A percentile compares a stretch with the other conserved stretches of the same genome.
These are phyloP conservation scores for Psittacula cyanocephala DNA, from an alignment of 2,113 vertebrate species.

Conservation along the genomic window DNA sequence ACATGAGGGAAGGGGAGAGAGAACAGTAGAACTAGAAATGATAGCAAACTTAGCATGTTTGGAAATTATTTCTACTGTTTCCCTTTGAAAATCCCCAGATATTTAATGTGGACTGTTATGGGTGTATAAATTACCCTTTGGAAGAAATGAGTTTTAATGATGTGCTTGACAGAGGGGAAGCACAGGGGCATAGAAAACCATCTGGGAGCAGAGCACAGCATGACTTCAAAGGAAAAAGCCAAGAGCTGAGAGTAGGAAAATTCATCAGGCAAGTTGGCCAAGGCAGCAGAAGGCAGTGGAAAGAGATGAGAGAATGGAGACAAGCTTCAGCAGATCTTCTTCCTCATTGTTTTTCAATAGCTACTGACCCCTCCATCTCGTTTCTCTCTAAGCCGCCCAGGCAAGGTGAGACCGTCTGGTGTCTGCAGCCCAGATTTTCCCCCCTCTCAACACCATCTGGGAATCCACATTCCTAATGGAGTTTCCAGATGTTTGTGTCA, in stretches of 20 bases:
- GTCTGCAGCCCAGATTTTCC: background rate
- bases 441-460: background rate
- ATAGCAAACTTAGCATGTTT: conserved; percentile 44
- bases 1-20: background rate
- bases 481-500: conserved; percentile 34
- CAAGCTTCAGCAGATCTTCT: conserved; percentile 46
- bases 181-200: conserved; percentile 18
- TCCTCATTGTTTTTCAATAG: conserved; percentile 25
- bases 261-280: conserved; percentile 43
- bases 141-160: conserved; percentile 42
- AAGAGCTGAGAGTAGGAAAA: conserved; percentile 49
- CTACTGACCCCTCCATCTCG: conserved; percentile 22
- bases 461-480: conserved; percentile 34
- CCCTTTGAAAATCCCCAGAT: conserved; percentile 29
- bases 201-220: conserved; percentile 7
- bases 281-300: conserved; percentile 2
- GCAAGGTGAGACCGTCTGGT: conserved; percentile 50
- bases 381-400: background rate
- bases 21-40: background rate
- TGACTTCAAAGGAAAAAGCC: conserved; percentile 35
- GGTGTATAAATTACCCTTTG: conserved; percentile 44
- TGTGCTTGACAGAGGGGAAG: conserved; percentile 36
- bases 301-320: conserved; percentile 33
- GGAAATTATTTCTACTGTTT: conserved; percentile 43
- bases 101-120: conserved; percentile 25